phyloP scores from a whole-genome alignment of 2,113 vertebrate genomes.

The human region GRCh38 chr3:158538501-158539000 shows the following conservation, averaged over 20 bases:
- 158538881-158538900: not conserved
- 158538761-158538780: not conserved
- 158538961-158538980: not conserved
- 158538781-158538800: not conserved
- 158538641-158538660: not conserved
- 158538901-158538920: constrained; percentile 44
- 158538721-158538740: not conserved
- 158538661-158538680: constrained; percentile 25
- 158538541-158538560: not conserved
- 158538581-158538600: not conserved
- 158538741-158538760: not conserved
- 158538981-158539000: constrained; percentile 54
- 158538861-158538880: constrained; percentile 35
- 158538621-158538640: not conserved
- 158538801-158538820: not conserved
- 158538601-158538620: not conserved
- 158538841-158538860: not conserved
- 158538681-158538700: not conserved
- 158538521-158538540: constrained; percentile 4
- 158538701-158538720: not conserved
- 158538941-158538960: constrained; percentile 45
- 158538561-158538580: not conserved
- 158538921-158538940: constrained; percentile 29
- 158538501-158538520: not conserved
- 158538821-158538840: not conserved